Evolutionary conservation across 2,113 vertebrate genomes (phyloP), one percentile per base, ranked within the genome.

Genomic region (Apodemus speciosus): DNA sequence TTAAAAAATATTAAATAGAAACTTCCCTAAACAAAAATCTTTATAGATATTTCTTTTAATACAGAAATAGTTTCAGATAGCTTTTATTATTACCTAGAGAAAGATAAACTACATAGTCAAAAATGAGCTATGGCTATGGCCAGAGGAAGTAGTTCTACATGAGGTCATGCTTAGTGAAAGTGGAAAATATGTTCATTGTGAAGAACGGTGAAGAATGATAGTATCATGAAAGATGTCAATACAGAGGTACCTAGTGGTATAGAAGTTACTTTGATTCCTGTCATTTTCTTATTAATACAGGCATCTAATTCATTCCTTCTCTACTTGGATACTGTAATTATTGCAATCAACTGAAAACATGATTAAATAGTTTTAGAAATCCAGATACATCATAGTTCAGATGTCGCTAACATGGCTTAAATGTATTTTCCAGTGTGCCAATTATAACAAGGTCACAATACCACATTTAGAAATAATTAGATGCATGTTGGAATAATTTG

Each of bases 391-490:
- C 56, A 5, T 30, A 91, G 56, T 93, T 88, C 81, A 93, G 49
- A 71, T 85, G 5, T 10, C 92, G 5, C 32, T 88, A 96, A 90
- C 64, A 72, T 30, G 49, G 88, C 14, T 77, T 77, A 83, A 97
- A 94, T 93, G 38, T 66, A 95, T 96, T 96, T 96, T 27, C 80
- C 91, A 71, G n/a, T 92, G 66, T 94, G 91, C 30, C 93, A 96
- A 96, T 95, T 93, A 94, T 75, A 95, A 77, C 85, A 94, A 97
- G 96, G 96, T 96, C 96, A 96, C 58, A 96, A 89, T 91, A 97
- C 69, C 53, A 73, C 51, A 4, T 95, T 96, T 95, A 91, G 83
- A 96, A 96, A 95, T 97, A 96, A 97, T 97, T 96, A 95, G 79
- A 96, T 96, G 95, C 94, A 95, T 92, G 94, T 92, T 10, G 1